A percentile compares a stretch with the other conserved stretches of the same genome.
phyloP scores from a whole-genome alignment of 2,113 vertebrate genomes.

The Miniopterus natalensis region DNA sequence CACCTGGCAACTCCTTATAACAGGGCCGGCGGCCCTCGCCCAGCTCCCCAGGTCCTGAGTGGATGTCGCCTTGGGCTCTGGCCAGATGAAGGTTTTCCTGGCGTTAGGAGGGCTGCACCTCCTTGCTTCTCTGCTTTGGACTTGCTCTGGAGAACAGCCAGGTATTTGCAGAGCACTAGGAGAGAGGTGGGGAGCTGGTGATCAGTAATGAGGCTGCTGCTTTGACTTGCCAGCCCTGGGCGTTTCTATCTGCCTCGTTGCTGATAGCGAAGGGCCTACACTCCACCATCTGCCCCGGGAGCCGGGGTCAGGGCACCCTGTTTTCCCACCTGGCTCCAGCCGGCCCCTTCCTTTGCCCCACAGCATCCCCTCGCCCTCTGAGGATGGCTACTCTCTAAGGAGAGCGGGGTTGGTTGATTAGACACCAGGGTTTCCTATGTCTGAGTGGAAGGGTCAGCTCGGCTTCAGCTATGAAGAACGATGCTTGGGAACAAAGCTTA shows the following conservation, averaged over 20 bases:
- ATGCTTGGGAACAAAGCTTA: not conserved
- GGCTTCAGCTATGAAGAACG: not conserved
- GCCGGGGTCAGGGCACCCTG: not conserved
- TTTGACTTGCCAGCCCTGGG: not conserved
- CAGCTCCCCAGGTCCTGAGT: not conserved
- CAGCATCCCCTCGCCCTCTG: not conserved
- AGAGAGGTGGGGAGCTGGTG: not conserved
- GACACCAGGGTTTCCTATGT: not conserved
- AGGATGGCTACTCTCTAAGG: not conserved
- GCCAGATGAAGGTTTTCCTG: not conserved
- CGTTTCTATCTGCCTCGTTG: not conserved
- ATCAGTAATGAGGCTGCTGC: not conserved
- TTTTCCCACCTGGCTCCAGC: not conserved
- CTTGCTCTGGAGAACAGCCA: conserved; percentile 36
- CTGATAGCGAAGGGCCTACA: not conserved
- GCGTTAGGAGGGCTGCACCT: not conserved
- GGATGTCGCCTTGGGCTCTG: not conserved
- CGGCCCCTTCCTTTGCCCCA: not conserved
- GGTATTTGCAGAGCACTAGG: not conserved
- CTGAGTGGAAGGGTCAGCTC: not conserved
- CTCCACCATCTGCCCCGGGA: not conserved
- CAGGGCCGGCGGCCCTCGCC: not conserved
- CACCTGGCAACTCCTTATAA: not conserved
- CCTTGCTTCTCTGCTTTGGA: not conserved
- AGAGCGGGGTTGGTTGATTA: not conserved